Evolutionary conservation across 2,888 invertebrate genomes (phyloP), one percentile per base, ranked within the genome.

Genomic region (Pseudococcus jackbeardsleyi): DNA sequence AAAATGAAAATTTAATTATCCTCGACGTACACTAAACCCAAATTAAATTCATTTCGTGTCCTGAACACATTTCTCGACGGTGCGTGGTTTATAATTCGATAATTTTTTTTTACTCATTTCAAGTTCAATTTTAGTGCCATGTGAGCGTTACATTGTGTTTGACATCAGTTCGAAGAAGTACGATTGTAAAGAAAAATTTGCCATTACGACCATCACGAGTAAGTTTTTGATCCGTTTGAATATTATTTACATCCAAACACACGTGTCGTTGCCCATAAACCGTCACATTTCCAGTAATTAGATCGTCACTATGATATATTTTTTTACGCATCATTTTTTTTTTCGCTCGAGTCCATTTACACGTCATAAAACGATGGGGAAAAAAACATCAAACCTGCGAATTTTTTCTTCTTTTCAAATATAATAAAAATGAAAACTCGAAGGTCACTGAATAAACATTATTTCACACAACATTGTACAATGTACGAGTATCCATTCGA

Each of bases 1-100:
- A 79, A 72, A 72, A 72, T 3, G 68, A 33, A 9, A 72, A 72
- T 72, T 72, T 72, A 72, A 72, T 72, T 72, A 72, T 33, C 26
- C 26, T 72, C 68, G 5, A 59, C 4, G 26, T 33, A 15, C 11
- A 11, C 6, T 9, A 26, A 33, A 64, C 15, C 9, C 17, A 72
- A 26, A 72, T 11, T 72, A 33, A 26, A 72, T 26, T 72, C 68
- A 33, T 72, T 59, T 72, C 68, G 68, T 33, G 26, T 72, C 5
- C 68, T 12, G 33, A 33, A 72, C 68, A 72, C 26, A 26, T 5
- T 11, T 15, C 22, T 26, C 4, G 9, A 22, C 33, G 12, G 26
- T 72, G 68, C 26, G 68, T 72, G 26, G 22, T 33, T 72, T 3
- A 72, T 33, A 26, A 11, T 64, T 22, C 22, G 8, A 64, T 3